A percentile compares a stretch with the other conserved stretches of the same genome.
phyloP scores from a whole-genome alignment of 2,888 invertebrate genomes.

The Hyppa rectilinea region DNA sequence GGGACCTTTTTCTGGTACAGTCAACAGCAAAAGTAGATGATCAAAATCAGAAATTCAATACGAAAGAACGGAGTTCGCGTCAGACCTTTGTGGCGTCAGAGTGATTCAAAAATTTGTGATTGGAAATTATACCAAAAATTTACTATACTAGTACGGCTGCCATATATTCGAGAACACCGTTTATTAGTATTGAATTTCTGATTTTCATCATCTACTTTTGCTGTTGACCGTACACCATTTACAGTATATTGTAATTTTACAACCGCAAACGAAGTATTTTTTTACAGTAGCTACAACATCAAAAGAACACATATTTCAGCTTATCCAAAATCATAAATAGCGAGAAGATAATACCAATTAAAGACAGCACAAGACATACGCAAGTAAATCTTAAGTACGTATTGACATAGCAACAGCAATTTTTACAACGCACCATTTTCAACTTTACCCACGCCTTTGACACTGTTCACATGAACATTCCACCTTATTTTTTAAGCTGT shows the following conservation, averaged over 20 bases:
- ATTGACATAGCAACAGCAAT: conserved; percentile 65
- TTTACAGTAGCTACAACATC: conserved; percentile 21
- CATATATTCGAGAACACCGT: no score
- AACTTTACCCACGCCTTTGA: conserved; percentile 78
- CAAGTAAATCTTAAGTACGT: conserved; percentile 60
- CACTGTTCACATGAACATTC: conserved; percentile 51
- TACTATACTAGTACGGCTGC: no score
- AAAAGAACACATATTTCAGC: conserved; percentile 7
- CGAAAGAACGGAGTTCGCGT: no score
- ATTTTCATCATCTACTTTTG: no score
- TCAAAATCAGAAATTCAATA: no score
- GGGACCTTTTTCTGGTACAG: no score
- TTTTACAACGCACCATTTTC: conserved; percentile 75
- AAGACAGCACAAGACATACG: conserved; percentile 51
- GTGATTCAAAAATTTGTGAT: no score
- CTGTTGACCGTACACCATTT: no score
- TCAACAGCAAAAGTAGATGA: no score
- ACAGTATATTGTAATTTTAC: neutral
- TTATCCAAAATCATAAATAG: conserved; percentile 57
- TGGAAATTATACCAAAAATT: no score
- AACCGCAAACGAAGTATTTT: neutral
- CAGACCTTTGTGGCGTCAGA: no score
- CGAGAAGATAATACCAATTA: conserved; percentile 54
- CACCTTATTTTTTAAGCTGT: conserved; percentile 40
- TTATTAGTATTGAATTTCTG: no score